A percentile compares a stretch with the other conserved stretches of the same genome.
Conservation (phyloP, 1,140 invertebrate genomes). For the Orussus abietinus region DNA sequence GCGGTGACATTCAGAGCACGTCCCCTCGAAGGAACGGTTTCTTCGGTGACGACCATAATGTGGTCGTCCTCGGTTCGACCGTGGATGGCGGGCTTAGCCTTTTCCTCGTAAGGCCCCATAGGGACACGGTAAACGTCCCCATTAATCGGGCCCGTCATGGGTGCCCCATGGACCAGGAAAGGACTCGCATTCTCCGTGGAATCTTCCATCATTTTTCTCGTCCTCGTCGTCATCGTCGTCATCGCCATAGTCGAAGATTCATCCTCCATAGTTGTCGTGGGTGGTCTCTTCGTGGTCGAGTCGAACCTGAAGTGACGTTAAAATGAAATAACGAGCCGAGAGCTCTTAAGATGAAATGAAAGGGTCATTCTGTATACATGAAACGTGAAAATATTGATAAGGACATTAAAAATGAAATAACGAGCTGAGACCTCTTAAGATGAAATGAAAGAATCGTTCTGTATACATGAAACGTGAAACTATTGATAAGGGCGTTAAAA, state of each 20-base stretch:
- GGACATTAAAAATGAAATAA: too few species aligned
- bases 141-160: slow-evolving; percentile 15
- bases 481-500: too few species aligned
- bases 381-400: too few species aligned
- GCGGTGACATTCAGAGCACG: slow-evolving; percentile 44
- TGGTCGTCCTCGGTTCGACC: slow-evolving; percentile 7
- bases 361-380: too few species aligned
- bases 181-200: slow-evolving; percentile 15
- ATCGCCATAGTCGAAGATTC: slow-evolving; percentile 10
- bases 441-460: too few species aligned
- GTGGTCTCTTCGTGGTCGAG: slow-evolving; percentile 18
- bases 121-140: slow-evolving; percentile 1
- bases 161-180: slow-evolving; percentile 27
- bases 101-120: neutral
- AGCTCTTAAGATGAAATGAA: too few species aligned
- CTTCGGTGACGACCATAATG: slow-evolving; percentile 8
- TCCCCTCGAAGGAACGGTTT: slow-evolving; percentile 25
- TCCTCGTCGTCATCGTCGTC: slow-evolving; percentile 6
- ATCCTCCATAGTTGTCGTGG: neutral
- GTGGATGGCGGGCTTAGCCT: neutral
- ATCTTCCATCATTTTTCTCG: slow-evolving; percentile 9
- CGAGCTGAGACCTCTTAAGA: too few species aligned
- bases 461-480: too few species aligned
- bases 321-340: too few species aligned
- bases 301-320: too few species aligned